Base-by-base conservation (phyloP, 1,140 invertebrate genomes). In the Cyclargus thomasi region DNA sequence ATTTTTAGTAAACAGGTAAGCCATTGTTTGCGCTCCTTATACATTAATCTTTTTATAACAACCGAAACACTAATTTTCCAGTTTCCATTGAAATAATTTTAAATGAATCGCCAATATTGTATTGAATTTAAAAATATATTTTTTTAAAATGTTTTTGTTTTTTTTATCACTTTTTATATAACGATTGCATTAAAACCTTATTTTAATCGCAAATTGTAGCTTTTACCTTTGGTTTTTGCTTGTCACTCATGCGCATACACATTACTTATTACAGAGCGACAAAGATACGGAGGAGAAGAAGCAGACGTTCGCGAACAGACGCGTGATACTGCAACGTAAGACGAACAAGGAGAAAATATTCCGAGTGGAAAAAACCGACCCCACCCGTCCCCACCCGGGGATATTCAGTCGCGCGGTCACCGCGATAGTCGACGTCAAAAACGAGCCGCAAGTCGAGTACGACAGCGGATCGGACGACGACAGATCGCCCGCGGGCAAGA, bases 341-440 rank as follows among this genome's bases (percentile, higher is more conserved):
- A 17, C 62, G 4, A 66, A 80, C 10, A 84, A 83, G 63, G 74
- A 77, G 0, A 74, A 80, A 0, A 81, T 82, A 68, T 65, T 76
- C 0, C 75, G 83, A 4, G 77, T 83, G 22, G 80, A 80, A 11
- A 73, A 75, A 17, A 63, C 59, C 2, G 83, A 82, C 68, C 79
- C 79, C 0, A 71, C 75, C 0, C 72, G 81, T 18, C 81, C 82
- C 22, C 69, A 75, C 63, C 74, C 77, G 3, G 82, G 82, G 0
- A 85, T 88, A 53, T 87, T 88, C 75, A 82, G 76, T 59, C 75
- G 86, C 11, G 86, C 86, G 0, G 81, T 89, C 0, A 85, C 80
- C 11, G 81, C 81, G 4, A 75, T 85, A 0, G 72, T 71, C 2
- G 20, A 73, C 2, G 77, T 11, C 20, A 67, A 72, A 11, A 71